Percentiles rank a stretch among this genome's conserved stretches.
Conservation (phyloP, 1,140 invertebrate genomes). For the Megalonaias nervosa region DNA sequence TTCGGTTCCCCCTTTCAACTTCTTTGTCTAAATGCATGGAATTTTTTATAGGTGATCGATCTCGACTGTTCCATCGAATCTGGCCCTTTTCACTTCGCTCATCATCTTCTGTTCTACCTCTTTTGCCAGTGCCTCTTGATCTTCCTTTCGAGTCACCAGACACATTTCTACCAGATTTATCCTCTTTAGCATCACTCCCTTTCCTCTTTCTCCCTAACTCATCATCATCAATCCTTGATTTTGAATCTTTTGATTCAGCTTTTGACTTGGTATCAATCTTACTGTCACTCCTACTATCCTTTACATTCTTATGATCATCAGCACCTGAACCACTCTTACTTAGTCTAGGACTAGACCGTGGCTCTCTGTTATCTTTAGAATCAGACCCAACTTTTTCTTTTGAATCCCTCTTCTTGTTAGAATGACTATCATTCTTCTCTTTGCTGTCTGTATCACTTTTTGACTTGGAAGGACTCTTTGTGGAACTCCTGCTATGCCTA, state of each 20-base stretch:
- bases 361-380: slow-evolving; percentile 8
- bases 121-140: slow-evolving; percentile 1
- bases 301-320: background rate
- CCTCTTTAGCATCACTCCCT: slow-evolving; percentile 6
- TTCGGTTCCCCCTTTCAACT: slow-evolving; percentile 1
- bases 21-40: background rate
- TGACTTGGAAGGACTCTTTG: background rate
- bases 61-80: slow-evolving; percentile 2
- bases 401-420: slow-evolving; percentile 9
- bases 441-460: slow-evolving; percentile 11
- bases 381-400: slow-evolving; percentile 3
- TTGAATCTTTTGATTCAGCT: background rate
- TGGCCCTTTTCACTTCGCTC: too few relatives aligned
- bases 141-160: background rate
- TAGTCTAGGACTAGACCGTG: background rate
- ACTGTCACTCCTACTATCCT: slow-evolving; percentile 19
- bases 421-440: slow-evolving; percentile 8
- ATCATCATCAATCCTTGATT: slow-evolving; percentile 16
- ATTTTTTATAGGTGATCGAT: slow-evolving; percentile 15
- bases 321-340: slow-evolving; percentile 4
- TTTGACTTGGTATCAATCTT: slow-evolving; percentile 10
- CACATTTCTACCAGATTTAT: background rate
- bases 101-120: background rate
- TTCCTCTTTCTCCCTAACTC: slow-evolving; percentile 19
- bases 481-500: slow-evolving; percentile 1